Conservation (phyloP, 2,888 invertebrate species). For the Colletes collaris region DNA sequence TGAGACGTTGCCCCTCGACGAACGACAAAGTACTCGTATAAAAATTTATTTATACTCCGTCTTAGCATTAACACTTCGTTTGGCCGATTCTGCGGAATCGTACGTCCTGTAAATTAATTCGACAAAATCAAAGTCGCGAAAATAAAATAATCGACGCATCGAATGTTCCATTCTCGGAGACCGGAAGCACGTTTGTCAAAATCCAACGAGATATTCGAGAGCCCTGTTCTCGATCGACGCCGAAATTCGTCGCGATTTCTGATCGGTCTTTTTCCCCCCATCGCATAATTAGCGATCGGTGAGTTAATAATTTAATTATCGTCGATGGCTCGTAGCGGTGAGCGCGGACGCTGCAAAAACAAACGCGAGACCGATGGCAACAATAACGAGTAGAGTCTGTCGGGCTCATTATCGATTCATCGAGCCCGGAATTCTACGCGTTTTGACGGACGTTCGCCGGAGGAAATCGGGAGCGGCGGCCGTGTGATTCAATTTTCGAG, state of each 20-base stretch:
- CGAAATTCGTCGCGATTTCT: neutral
- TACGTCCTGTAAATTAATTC: neutral
- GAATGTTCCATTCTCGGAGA: neutral
- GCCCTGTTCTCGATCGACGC: no score
- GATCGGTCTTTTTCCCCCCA: neutral
- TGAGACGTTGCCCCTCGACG: neutral
- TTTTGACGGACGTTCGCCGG: constrained; percentile 18
- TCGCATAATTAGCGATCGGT: constrained; percentile 15
- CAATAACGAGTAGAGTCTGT: constrained; percentile 7
- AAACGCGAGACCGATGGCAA: constrained; percentile 7
- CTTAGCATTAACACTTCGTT: no score
- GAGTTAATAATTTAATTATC: constrained; percentile 27
- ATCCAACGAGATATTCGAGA: neutral
- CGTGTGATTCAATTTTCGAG: constrained; percentile 15
- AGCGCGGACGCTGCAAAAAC: constrained; percentile 7
- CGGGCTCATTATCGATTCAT: constrained; percentile 37
- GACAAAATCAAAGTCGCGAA: neutral
- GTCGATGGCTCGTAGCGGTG: constrained; percentile 3
- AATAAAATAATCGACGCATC: neutral
- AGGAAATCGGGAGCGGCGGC: constrained; percentile 1
- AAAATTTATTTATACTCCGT: neutral
- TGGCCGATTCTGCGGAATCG: neutral
- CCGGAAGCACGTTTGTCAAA: neutral
- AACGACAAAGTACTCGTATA: neutral
- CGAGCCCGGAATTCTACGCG: constrained; percentile 5